Percentiles rank a stretch among this genome's conserved stretches.
Conservation (phyloP, 2,888 invertebrate genomes). For the Schizotus pectinicornis region DNA sequence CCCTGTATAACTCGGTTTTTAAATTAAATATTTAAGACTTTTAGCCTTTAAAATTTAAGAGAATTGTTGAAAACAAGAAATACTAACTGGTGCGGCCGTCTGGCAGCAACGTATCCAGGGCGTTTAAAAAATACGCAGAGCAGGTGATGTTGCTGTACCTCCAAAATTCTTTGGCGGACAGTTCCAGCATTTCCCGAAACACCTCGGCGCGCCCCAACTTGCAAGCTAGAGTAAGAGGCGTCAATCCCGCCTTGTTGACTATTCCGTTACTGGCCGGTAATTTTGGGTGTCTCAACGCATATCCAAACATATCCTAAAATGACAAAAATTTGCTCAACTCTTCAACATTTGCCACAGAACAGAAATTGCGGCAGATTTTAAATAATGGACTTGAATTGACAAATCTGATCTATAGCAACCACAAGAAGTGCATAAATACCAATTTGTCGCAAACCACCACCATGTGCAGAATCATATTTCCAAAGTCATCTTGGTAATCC, state of each 20-base stretch:
- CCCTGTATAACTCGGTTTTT: too few relatives aligned
- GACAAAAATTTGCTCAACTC: too few relatives aligned
- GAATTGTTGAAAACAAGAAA: neutral
- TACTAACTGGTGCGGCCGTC: constrained; percentile 92
- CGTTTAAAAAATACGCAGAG: constrained; percentile 95
- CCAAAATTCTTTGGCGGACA: constrained; percentile 96
- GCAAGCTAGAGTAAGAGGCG: constrained; percentile 95
- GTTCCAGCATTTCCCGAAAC: constrained; percentile 97
- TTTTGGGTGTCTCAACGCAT: constrained; percentile 93
- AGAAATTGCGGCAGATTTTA: too few relatives aligned
- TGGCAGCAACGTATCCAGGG: constrained; percentile 92
- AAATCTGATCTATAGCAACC: too few relatives aligned
- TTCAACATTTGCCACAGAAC: too few relatives aligned
- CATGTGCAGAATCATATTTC: constrained; percentile 99
- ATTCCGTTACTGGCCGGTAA: constrained; percentile 92
- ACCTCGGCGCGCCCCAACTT: constrained; percentile 93
- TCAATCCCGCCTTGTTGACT: constrained; percentile 86
- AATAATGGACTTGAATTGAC: too few relatives aligned
- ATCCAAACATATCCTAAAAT: constrained; percentile 94
- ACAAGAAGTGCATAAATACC: constrained; percentile 64
- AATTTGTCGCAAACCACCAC: constrained; percentile 97
- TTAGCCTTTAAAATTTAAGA: neutral
- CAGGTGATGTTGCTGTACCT: constrained; percentile 98
- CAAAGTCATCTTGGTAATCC: constrained; percentile 94
- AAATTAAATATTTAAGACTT: too few relatives aligned